A percentile compares a stretch with the other conserved stretches of the same genome.
Conservation (phyloP, 2,888 invertebrate genomes). For the Cheilosia scutellata region DNA sequence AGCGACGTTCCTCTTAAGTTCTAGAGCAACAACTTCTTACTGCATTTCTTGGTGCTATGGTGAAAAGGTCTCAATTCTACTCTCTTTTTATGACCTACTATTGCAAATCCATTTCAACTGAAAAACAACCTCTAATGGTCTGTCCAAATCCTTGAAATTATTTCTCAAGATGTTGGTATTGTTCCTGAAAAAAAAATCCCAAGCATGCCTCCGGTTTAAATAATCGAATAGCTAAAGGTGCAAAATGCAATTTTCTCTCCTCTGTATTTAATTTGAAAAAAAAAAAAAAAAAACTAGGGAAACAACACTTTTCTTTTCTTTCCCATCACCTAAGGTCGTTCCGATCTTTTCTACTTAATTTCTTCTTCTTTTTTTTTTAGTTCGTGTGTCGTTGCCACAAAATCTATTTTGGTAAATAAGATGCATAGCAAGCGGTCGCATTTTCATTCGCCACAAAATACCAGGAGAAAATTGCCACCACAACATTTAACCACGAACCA, state of each 20-base stretch:
- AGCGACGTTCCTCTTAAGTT: too few relatives aligned
- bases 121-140: too few relatives aligned
- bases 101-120: too few relatives aligned
- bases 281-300: background rate
- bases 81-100: too few relatives aligned
- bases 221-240: conserved; percentile 52
- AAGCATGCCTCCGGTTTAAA: conserved; percentile 29
- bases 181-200: background rate
- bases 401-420: conserved; percentile 64
- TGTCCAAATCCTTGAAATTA: too few relatives aligned
- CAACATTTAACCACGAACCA: conserved; percentile 70
- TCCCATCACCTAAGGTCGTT: background rate
- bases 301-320: background rate
- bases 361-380: conserved; percentile 1
- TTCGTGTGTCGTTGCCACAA: conserved; percentile 7
- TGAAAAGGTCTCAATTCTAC: too few relatives aligned
- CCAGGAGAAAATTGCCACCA: conserved; percentile 39
- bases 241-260: conserved; percentile 34
- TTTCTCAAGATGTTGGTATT: too few relatives aligned
- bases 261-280: conserved; percentile 26
- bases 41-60: too few relatives aligned
- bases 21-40: too few relatives aligned
- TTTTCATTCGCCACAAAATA: conserved; percentile 45
- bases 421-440: conserved; percentile 60
- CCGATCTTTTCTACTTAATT: conserved; percentile 5